Percentiles rank a stretch among this genome's conserved stretches.
Conservation (phyloP, 2,113 vertebrate species). For the Acrocephalus arundinaceus region DNA sequence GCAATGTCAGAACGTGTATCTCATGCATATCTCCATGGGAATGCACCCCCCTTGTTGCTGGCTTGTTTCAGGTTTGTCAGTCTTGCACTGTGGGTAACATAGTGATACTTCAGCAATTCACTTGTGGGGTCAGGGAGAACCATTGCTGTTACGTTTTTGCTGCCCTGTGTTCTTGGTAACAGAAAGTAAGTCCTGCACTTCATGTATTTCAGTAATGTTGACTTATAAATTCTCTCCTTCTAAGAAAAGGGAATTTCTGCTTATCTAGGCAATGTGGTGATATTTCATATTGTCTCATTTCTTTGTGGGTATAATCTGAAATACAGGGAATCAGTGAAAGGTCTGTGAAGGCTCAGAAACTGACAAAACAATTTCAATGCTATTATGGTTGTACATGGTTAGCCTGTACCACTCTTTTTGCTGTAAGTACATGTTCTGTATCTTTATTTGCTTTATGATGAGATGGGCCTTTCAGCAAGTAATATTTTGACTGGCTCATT, state of each 20-base stretch:
- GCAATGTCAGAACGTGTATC: background rate
- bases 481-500: background rate
- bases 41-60: background rate
- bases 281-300: background rate
- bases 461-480: background rate
- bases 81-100: background rate
- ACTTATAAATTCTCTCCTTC: background rate
- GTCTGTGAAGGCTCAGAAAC: background rate
- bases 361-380: background rate
- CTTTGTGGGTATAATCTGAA: background rate
- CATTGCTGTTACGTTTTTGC: background rate
- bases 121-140: background rate
- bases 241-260: background rate
- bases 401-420: background rate
- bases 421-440: background rate
- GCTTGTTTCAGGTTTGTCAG: background rate
- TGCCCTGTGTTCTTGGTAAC: background rate
- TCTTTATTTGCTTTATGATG: background rate
- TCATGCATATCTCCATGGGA: background rate
- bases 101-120: background rate
- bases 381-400: background rate
- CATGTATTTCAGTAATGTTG: background rate
- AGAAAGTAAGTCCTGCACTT: background rate
- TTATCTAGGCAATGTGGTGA: background rate
- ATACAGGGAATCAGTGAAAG: background rate